Conservation (phyloP, 2,888 invertebrate genomes). For the Scaptomyza caliginosa region DNA sequence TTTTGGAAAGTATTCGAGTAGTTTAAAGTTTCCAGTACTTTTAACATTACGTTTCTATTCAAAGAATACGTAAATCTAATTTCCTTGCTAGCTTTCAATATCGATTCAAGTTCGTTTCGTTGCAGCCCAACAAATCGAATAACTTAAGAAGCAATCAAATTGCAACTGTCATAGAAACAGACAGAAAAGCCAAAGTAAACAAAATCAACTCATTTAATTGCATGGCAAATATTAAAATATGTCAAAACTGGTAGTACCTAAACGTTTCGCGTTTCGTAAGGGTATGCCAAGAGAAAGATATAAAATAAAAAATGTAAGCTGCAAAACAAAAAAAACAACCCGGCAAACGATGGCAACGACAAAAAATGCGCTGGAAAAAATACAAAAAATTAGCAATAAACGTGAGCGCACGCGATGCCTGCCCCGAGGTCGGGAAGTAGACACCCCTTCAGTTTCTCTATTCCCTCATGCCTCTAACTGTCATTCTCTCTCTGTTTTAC, state of each 20-base stretch:
- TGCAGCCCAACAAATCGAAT: background rate
- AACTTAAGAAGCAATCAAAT: background rate
- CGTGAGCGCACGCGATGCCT: conserved; percentile 70
- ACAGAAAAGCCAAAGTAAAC: background rate
- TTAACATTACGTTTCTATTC: background rate
- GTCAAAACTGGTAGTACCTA: conserved; percentile 2
- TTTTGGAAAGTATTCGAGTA: background rate
- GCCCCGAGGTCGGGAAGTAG: conserved; percentile 16
- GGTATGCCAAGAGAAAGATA: conserved; percentile 15
- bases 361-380: conserved; percentile 33
- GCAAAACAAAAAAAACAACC: background rate
- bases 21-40: background rate
- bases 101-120: background rate
- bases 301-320: background rate
- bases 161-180: background rate
- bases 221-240: conserved; percentile 4
- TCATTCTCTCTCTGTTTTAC: background rate
- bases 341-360: conserved; percentile 10
- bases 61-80: background rate
- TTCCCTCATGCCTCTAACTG: background rate
- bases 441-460: background rate
- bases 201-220: background rate
- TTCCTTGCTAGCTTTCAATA: background rate
- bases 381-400: conserved; percentile 74
- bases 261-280: background rate